phyloP scores from a whole-genome alignment of 1,140 invertebrate genomes.

The Drosophila mojavensis region DNA sequence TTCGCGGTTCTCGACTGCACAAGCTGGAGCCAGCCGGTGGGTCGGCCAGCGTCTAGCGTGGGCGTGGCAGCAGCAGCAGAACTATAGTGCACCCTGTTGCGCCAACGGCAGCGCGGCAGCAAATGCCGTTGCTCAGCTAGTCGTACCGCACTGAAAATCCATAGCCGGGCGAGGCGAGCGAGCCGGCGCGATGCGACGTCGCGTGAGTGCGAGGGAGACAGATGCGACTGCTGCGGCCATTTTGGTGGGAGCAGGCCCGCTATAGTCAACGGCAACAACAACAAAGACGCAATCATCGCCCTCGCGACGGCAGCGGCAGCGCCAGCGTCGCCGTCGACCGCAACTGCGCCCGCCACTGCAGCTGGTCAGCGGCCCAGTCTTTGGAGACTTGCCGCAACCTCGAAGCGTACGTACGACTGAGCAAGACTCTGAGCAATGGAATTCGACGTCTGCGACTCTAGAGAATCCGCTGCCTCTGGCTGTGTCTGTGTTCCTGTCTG shows the following conservation, averaged over 20 bases:
- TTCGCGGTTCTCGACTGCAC: conserved; percentile 56
- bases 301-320: neutral
- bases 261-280: conserved; percentile 28
- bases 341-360: conserved; percentile 35
- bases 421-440: conserved; percentile 50
- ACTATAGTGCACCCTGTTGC: conserved; percentile 75
- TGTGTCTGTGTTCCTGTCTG: neutral
- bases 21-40: conserved; percentile 30
- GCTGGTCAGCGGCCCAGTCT: conserved; percentile 63
- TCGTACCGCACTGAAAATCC: conserved; percentile 39
- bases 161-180: conserved; percentile 16
- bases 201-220: conserved; percentile 37
- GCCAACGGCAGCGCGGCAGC: conserved; percentile 34
- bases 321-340: neutral
- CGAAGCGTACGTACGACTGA: conserved; percentile 7
- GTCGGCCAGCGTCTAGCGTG: conserved; percentile 24
- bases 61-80: conserved; percentile 44
- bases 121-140: conserved; percentile 29
- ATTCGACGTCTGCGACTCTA: conserved; percentile 53
- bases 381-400: conserved; percentile 65
- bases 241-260: conserved; percentile 72
- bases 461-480: conserved; percentile 43
- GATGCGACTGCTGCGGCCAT: conserved; percentile 57
- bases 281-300: neutral
- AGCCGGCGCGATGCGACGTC: conserved; percentile 3